phyloP scores from a whole-genome alignment of 2,797 vertebrate genomes.

The Manis crassicaudata region DNA sequence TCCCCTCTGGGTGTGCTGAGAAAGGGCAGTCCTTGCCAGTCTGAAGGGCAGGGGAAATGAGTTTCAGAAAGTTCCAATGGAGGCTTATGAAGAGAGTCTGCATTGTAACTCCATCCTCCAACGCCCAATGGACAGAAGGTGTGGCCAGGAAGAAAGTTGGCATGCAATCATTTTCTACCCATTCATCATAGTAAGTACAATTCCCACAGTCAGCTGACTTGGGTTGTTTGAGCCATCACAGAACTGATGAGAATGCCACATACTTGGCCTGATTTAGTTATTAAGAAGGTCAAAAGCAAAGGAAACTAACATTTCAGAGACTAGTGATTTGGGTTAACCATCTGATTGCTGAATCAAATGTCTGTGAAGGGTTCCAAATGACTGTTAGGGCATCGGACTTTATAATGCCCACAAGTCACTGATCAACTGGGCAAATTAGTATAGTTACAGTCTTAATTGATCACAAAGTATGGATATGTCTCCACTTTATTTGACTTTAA shows the following conservation, averaged over 20 bases:
- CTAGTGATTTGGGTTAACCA: neutral
- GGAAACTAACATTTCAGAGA: neutral
- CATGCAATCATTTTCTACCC: constrained; percentile 52
- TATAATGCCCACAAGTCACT: neutral
- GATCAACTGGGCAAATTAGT: neutral
- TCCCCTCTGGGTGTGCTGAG: neutral
- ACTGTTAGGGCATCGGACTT: neutral
- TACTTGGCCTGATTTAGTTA: neutral
- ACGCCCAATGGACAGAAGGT: constrained; percentile 43
- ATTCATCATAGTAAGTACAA: constrained; percentile 4
- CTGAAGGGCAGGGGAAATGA: neutral
- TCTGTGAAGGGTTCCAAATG: neutral
- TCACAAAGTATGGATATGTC: neutral
- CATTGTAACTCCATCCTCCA: constrained; percentile 27
- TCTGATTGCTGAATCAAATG: neutral
- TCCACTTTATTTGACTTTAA: neutral
- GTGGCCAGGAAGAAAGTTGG: constrained; percentile 24
- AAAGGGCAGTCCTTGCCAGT: neutral
- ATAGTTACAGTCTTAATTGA: neutral
- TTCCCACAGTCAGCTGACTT: constrained; percentile 51
- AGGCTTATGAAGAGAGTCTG: constrained; percentile 21
- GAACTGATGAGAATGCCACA: constrained; percentile 22
- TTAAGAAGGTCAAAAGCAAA: neutral
- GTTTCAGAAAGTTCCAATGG: neutral
- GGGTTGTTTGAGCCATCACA: neutral